Percentiles rank a stretch among this genome's conserved stretches.
Evolutionary conservation across 2,113 vertebrate species (phyloP).

Genomic region (Takifugu flavidus): DNA sequence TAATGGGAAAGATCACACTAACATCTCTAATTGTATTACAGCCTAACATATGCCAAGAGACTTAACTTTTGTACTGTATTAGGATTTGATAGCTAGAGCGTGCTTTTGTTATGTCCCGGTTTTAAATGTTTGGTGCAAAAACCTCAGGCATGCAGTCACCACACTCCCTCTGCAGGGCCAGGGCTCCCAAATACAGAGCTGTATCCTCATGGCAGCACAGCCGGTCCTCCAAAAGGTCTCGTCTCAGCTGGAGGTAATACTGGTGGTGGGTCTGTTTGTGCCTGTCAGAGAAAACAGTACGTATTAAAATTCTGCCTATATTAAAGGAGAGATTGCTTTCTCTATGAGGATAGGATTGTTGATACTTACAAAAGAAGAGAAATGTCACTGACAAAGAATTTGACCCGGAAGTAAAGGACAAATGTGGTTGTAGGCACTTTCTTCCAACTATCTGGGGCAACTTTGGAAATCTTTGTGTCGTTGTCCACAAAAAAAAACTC

Average conservation of each 20-base stretch:
- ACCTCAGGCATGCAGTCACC: constrained; percentile 82
- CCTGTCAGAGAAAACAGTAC: constrained; percentile 53
- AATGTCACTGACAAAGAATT: constrained; percentile 83
- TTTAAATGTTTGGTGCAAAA: constrained; percentile 26
- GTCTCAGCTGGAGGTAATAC: constrained; percentile 89
- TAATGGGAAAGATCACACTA: too few species aligned
- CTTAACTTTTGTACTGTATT: too few species aligned
- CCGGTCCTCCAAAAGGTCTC: constrained; percentile 84
- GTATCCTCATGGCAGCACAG: constrained; percentile 81
- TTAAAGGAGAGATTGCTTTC: neutral
- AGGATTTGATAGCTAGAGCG: neutral
- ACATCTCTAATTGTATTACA: too few species aligned
- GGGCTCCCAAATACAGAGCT: constrained; percentile 78
- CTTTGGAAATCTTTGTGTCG: constrained; percentile 84
- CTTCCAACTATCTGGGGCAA: constrained; percentile 85
- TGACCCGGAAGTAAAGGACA: constrained; percentile 84
- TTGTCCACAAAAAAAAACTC: constrained; percentile 90
- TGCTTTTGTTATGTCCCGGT: neutral
- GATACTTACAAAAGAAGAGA: constrained; percentile 81
- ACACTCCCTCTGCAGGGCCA: constrained; percentile 85
- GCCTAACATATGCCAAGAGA: too few species aligned
- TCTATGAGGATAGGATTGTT: neutral
- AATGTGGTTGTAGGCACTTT: constrained; percentile 80
- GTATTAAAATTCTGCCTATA: neutral
- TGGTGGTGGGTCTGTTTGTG: constrained; percentile 83